A percentile compares a stretch with the other conserved stretches of the same genome.
These are phyloP conservation scores for Xyliphius kryptos DNA, from an alignment of 2,113 vertebrate genomes.

Conservation along the genomic window DNA sequence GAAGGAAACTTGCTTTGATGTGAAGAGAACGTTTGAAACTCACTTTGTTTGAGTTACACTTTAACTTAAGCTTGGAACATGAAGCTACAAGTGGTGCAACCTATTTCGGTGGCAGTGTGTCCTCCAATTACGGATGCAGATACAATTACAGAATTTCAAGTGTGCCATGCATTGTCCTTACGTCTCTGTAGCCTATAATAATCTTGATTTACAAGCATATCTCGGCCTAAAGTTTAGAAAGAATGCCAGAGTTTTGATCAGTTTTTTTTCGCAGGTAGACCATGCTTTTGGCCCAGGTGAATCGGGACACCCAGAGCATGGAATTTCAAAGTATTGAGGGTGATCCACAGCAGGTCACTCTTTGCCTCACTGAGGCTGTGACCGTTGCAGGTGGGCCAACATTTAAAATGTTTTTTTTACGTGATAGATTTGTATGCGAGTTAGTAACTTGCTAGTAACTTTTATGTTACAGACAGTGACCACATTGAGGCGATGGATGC, in stretches of 20 bases:
- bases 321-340: constrained; percentile 93
- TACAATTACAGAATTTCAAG: too few species aligned
- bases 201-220: too few species aligned
- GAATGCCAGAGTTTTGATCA: constrained; percentile 5
- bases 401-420: background rate
- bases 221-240: too few species aligned
- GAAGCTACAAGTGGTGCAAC: too few species aligned
- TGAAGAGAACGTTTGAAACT: too few species aligned
- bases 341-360: constrained; percentile 87
- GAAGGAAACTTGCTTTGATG: too few species aligned
- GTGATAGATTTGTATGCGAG: background rate
- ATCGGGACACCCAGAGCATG: constrained; percentile 95
- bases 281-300: constrained; percentile 98
- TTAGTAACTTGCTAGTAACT: background rate
- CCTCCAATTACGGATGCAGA: too few species aligned
- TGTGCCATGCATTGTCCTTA: too few species aligned
- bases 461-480: constrained; percentile 74
- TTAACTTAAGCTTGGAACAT: too few species aligned
- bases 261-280: constrained; percentile 63
- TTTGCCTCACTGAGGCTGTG: constrained; percentile 91
- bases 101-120: too few species aligned
- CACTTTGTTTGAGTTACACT: too few species aligned
- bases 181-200: too few species aligned
- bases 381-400: constrained; percentile 79
- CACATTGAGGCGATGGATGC: constrained; percentile 94